phyloP scores from a whole-genome alignment of 2,797 vertebrate genomes.

The Halcyon chelicuti region DNA sequence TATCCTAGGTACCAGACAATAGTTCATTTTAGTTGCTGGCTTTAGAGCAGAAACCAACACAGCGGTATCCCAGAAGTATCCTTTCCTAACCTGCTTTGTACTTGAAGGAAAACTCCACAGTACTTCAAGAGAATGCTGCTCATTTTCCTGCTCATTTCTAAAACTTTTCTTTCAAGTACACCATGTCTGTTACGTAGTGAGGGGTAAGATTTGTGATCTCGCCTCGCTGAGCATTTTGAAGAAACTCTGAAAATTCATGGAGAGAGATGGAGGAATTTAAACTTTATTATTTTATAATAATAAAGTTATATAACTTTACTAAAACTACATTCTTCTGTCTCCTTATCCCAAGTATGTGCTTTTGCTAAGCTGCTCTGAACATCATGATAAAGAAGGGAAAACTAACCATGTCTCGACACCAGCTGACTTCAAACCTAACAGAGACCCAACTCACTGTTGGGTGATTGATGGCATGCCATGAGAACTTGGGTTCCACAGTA shows the following conservation, averaged over 20 bases:
- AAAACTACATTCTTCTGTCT: background rate
- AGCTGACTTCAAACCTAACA: background rate
- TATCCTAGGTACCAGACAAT: background rate
- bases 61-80: background rate
- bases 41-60: background rate
- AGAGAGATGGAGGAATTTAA: background rate
- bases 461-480: accelerated
- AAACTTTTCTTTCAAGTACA: background rate
- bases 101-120: background rate
- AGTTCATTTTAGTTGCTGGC: background rate
- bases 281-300: too few relatives aligned
- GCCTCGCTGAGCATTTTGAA: background rate
- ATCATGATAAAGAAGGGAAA: background rate
- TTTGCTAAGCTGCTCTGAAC: background rate
- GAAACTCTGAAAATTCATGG: background rate
- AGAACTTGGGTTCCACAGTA: background rate
- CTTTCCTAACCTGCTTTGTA: background rate
- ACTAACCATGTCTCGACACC: background rate
- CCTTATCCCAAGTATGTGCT: background rate
- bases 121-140: background rate
- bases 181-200: background rate
- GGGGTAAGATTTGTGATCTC: background rate
- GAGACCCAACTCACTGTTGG: background rate
- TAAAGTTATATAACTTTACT: background rate
- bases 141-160: background rate